These are phyloP conservation scores for Himantopus leucocephalus DNA, from an alignment of 2,113 vertebrate genomes.

Conservation along the genomic window DNA sequence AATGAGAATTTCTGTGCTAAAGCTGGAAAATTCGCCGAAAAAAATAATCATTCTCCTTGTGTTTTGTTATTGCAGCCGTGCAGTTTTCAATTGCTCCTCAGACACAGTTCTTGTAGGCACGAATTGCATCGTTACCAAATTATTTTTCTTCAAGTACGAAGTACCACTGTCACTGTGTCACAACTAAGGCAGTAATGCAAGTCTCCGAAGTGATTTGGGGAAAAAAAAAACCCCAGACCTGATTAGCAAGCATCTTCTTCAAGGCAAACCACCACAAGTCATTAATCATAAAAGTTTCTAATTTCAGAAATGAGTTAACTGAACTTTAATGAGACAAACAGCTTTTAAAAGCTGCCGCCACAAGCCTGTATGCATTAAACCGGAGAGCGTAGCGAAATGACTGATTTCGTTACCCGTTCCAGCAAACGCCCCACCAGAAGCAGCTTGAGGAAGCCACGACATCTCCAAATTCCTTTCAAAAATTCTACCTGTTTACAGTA, in stretches of 20 bases:
- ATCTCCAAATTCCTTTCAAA: background rate
- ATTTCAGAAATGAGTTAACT: constrained; percentile 45
- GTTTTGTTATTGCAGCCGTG: background rate
- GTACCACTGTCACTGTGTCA: background rate
- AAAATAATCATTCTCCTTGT: background rate
- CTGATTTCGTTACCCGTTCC: background rate
- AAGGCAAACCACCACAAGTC: background rate
- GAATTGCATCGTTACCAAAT: background rate
- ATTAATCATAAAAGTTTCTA: constrained; percentile 46
- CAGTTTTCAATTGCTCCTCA: background rate
- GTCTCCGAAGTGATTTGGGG: background rate
- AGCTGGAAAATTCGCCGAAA: background rate
- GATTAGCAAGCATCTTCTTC: background rate
- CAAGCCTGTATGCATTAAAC: background rate
- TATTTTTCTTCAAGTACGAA: background rate
- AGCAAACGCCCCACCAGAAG: background rate
- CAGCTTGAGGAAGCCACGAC: background rate
- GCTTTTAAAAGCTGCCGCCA: constrained; percentile 7
- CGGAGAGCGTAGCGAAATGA: background rate
- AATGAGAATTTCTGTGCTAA: background rate
- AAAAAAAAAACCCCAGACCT: background rate
- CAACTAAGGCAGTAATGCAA: background rate
- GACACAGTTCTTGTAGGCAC: background rate
- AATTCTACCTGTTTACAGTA: background rate
- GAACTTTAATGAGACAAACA: constrained; percentile 34